These are phyloP conservation scores for Calyptomena viridis DNA, from an alignment of 2,113 vertebrate species.

Conservation along the genomic window DNA sequence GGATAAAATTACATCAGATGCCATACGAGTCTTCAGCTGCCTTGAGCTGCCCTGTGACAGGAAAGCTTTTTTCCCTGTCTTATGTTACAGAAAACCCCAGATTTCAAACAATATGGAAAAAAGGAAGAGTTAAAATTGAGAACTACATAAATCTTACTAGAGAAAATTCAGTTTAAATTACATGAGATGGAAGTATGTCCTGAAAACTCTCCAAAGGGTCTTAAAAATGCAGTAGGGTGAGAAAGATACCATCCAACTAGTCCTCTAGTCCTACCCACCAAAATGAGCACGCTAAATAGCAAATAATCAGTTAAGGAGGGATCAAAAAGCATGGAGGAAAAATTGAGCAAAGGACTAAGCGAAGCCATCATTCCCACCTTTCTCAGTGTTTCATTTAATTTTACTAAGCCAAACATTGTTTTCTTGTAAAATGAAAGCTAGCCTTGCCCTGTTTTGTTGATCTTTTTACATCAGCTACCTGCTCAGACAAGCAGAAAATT, in stretches of 20 bases:
- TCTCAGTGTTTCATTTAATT: neutral
- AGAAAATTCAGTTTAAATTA: neutral
- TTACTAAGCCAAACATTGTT: neutral
- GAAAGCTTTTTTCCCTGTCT: neutral
- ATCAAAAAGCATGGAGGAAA: neutral
- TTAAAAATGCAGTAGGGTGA: neutral
- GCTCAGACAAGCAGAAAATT: neutral
- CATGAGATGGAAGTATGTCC: neutral
- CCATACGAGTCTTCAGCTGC: neutral
- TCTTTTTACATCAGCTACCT: neutral
- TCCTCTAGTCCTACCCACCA: neutral
- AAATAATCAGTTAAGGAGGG: neutral
- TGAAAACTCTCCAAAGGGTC: neutral
- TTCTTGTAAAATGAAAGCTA: neutral
- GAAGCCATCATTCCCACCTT: neutral
- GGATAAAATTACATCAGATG: neutral
- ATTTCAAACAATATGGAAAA: neutral
- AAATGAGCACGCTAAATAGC: neutral
- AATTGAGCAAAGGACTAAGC: neutral
- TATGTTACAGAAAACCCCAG: neutral
- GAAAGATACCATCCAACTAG: neutral
- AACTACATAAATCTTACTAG: neutral
- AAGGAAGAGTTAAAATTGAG: neutral
- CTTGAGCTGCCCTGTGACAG: neutral
- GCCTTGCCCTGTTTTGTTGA: neutral